Evolutionary conservation across 2,797 vertebrate species (phyloP).

Genomic region (Channallabes apus): DNA sequence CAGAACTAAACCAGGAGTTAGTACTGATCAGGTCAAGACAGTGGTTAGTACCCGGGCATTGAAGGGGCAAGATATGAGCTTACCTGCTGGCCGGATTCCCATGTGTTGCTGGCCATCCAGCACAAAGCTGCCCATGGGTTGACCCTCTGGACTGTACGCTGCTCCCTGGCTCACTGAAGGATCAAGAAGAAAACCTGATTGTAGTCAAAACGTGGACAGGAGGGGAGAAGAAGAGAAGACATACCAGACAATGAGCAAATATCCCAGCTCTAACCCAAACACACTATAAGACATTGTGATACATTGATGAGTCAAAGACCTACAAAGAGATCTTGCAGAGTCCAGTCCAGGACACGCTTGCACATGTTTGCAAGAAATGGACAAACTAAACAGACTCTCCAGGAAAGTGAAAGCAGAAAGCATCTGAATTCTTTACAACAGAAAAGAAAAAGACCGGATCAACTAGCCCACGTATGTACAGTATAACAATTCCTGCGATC

Average conservation of each 20-base stretch:
- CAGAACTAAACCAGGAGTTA: conserved; percentile 17
- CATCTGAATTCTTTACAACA: not conserved
- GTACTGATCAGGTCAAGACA: conserved; percentile 18
- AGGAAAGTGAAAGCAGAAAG: conserved; percentile 17
- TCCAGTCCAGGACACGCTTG: conserved; percentile 37
- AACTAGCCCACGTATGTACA: not conserved
- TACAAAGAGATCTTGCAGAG: conserved; percentile 55
- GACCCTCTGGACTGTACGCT: conserved; percentile 99
- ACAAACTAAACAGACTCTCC: conserved; percentile 9
- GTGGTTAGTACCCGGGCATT: conserved; percentile 23
- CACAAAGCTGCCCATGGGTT: conserved; percentile 99
- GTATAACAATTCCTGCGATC: not conserved
- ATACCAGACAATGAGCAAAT: conserved; percentile 99
- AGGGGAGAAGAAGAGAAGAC: conserved; percentile 98
- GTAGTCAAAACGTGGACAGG: conserved; percentile 99
- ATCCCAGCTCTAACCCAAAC: conserved; percentile 92
- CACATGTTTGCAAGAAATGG: conserved; percentile 41
- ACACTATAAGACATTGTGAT: conserved; percentile 72
- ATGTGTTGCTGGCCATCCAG: conserved; percentile 99
- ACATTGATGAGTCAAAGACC: conserved; percentile 59
- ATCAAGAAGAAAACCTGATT: conserved; percentile 99
- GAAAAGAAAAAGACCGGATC: not conserved
- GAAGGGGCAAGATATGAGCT: conserved; percentile 56
- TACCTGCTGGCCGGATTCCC: conserved; percentile 99
- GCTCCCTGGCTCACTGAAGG: conserved; percentile 99